Evolutionary conservation across 2,888 invertebrate species (phyloP).

Genomic region (Cheilosia scutellata): DNA sequence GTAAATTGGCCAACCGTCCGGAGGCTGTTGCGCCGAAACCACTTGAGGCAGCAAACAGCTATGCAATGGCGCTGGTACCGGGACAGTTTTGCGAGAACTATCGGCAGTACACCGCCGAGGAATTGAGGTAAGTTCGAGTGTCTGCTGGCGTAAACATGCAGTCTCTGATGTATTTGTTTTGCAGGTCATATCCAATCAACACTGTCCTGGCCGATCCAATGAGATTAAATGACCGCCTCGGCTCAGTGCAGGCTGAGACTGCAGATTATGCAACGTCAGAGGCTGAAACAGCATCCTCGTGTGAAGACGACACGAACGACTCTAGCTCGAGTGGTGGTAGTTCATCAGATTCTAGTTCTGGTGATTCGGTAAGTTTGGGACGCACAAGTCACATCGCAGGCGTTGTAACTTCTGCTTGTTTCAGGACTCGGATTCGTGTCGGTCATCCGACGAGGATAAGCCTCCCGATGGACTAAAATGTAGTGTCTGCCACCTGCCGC

Average conservation of each 20-base stretch:
- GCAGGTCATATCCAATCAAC: constrained; percentile 95
- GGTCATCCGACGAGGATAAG: constrained; percentile 78
- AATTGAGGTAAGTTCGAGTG: constrained; percentile 86
- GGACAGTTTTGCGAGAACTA: constrained; percentile 98
- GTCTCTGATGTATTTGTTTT: constrained; percentile 10
- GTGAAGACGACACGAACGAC: constrained; percentile 78
- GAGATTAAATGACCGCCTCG: constrained; percentile 70
- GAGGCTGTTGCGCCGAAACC: constrained; percentile 77
- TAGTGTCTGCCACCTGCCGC: constrained; percentile 86
- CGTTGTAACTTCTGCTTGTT: not conserved
- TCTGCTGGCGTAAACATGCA: not conserved
- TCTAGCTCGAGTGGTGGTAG: constrained; percentile 68
- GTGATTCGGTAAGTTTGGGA: constrained; percentile 71
- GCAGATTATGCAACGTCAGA: constrained; percentile 80
- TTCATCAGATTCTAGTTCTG: constrained; percentile 72
- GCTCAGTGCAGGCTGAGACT: constrained; percentile 37
- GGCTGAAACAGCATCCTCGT: constrained; percentile 82
- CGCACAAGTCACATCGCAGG: not conserved
- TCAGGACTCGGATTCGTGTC: constrained; percentile 74
- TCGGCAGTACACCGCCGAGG: constrained; percentile 91
- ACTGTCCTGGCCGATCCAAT: constrained; percentile 87
- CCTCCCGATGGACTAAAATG: constrained; percentile 84
- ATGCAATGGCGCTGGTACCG: constrained; percentile 96
- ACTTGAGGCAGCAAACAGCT: constrained; percentile 85
- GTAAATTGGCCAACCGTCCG: constrained; percentile 80